phyloP scores from a whole-genome alignment of 2,113 vertebrate species.

The Forbesichthys papilliferus region DNA sequence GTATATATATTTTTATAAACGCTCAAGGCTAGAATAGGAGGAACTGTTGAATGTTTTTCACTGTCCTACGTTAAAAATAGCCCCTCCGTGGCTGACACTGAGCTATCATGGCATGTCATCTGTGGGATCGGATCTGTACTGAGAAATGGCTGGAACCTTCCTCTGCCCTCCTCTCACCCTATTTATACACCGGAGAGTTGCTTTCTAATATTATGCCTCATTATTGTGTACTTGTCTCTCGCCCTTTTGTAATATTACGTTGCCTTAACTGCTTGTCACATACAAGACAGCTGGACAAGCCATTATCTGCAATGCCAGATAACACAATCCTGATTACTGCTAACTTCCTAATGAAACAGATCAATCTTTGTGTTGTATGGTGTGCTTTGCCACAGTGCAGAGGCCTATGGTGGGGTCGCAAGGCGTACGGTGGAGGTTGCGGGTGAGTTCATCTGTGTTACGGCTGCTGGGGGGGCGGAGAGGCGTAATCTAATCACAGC shows the following conservation, averaged over 20 bases:
- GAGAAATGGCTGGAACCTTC: constrained; percentile 27
- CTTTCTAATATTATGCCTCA: constrained; percentile 17
- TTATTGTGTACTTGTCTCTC: constrained; percentile 2
- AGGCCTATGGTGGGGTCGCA: too few relatives aligned
- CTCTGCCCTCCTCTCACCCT: neutral
- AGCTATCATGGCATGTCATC: constrained; percentile 46
- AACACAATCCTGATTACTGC: neutral
- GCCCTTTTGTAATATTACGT: neutral
- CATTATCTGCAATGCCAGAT: neutral
- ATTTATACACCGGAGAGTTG: neutral
- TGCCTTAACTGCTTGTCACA: neutral
- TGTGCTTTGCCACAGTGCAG: too few relatives aligned
- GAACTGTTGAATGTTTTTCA: constrained; percentile 33
- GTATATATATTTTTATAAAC: constrained; percentile 5
- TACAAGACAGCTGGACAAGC: neutral
- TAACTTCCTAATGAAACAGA: too few relatives aligned
- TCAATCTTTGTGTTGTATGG: too few relatives aligned
- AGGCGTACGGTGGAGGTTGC: too few relatives aligned
- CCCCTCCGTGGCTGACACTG: constrained; percentile 45
- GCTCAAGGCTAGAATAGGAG: constrained; percentile 26
- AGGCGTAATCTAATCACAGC: too few relatives aligned
- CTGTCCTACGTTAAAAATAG: constrained; percentile 50
- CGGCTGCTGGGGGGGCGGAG: too few relatives aligned
- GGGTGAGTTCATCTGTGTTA: too few relatives aligned
- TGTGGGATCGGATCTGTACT: constrained; percentile 27